Percentiles rank a stretch among this genome's conserved stretches.
Evolutionary conservation across 2,888 invertebrate species (phyloP).

Genomic region (Amorpha juglandis): DNA sequence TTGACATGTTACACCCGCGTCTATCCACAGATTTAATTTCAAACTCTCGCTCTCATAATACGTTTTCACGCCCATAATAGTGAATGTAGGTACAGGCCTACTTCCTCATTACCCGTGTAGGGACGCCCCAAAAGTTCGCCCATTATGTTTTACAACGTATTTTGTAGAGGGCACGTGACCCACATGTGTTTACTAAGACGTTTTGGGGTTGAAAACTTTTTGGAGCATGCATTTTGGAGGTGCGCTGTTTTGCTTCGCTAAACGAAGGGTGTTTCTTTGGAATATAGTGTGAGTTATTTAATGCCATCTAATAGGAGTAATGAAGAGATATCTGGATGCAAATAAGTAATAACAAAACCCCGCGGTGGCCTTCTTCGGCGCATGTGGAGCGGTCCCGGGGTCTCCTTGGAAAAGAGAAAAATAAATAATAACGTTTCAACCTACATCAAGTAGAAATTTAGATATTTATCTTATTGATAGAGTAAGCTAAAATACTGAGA

Average conservation of each 20-base stretch:
- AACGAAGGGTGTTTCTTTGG: no score
- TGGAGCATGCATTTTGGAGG: background rate
- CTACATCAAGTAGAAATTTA: no score
- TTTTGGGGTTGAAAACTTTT: background rate
- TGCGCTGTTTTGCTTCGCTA: background rate
- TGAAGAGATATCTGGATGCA: no score
- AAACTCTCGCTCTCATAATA: background rate
- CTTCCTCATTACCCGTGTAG: conserved; percentile 8
- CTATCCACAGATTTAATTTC: background rate
- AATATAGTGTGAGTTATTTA: no score
- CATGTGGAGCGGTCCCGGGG: no score
- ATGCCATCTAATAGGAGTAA: no score
- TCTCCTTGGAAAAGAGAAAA: no score
- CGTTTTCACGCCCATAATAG: background rate
- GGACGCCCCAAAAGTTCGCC: conserved; percentile 21
- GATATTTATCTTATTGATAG: no score
- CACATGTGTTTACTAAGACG: background rate
- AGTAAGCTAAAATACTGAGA: no score
- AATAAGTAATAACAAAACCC: no score
- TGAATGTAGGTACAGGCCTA: conserved; percentile 22
- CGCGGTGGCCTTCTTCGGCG: no score
- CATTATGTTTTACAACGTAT: conserved; percentile 39
- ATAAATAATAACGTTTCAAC: no score
- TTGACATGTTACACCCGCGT: background rate
- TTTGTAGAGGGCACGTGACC: conserved; percentile 28